Percentiles rank a stretch among this genome's conserved stretches.
phyloP scores from a whole-genome alignment of 2,888 invertebrate species.

The Pomacea canaliculata region DNA sequence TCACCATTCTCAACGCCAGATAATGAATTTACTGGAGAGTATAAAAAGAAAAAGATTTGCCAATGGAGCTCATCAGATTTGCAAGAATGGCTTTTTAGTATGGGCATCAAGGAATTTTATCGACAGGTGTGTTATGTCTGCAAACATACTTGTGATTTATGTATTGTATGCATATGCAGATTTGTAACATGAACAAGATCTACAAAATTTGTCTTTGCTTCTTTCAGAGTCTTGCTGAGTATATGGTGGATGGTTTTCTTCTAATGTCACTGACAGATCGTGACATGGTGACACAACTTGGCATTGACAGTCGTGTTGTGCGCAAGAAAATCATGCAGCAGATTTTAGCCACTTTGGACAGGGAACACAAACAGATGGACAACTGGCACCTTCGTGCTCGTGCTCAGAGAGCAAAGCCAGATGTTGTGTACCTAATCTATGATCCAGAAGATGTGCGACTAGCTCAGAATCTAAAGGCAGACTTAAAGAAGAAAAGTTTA shows the following conservation, averaged over 20 bases:
- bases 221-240: slow-evolving; percentile 63
- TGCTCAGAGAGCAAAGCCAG: slow-evolving; percentile 57
- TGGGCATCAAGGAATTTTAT: slow-evolving; percentile 68
- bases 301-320: slow-evolving; percentile 65
- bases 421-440: slow-evolving; percentile 64
- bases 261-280: slow-evolving; percentile 66
- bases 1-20: slow-evolving; percentile 49
- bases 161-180: too few relatives aligned
- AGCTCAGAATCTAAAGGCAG: slow-evolving; percentile 64
- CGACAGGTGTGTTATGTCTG: slow-evolving; percentile 31
- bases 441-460: slow-evolving; percentile 67
- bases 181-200: too few relatives aligned
- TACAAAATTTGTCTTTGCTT: too few relatives aligned
- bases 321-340: slow-evolving; percentile 68
- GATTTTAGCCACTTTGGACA: slow-evolving; percentile 61
- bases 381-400: slow-evolving; percentile 68
- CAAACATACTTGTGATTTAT: background rate
- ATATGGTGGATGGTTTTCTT: slow-evolving; percentile 68
- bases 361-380: slow-evolving; percentile 62
- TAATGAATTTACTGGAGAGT: slow-evolving; percentile 64
- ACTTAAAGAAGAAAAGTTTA: slow-evolving; percentile 61
- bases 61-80: slow-evolving; percentile 64
- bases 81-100: slow-evolving; percentile 67
- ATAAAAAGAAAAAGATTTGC: slow-evolving; percentile 63
- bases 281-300: slow-evolving; percentile 63